Base-by-base conservation (phyloP, 2,888 invertebrate genomes). In the Geotrupes spiniger region DNA sequence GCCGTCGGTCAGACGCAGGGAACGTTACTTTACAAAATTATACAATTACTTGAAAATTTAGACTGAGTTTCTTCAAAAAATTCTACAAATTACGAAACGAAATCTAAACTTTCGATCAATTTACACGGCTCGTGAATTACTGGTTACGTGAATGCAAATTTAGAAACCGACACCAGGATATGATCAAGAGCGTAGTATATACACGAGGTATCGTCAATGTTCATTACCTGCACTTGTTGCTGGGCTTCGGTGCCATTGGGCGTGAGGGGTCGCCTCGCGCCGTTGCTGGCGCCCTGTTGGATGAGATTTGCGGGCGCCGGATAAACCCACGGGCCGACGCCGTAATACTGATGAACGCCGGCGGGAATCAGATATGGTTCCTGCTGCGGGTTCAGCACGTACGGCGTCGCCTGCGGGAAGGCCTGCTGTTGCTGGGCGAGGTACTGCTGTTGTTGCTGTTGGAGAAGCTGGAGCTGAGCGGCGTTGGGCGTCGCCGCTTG, bases 241-340 rank as follows among this genome's bases (percentile, higher is more conserved):
- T 70, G 70, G 69, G 84, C 77, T 74, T 88, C 79, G 73, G 87
- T 75, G 37, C 79, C 79, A 12, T 84, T 83, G 49, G 90, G 89
- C 54, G 89, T 89, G 61, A 89, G 81, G 56, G 89, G 90, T 69
- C 90, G 79, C 54, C 89, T 78, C 62, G 85, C 85, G 62, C 78
- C 74, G 68, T 76, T 70, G 68, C 80, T 76, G 61, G 81, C 77
- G 56, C 78, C 78, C 63, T 84, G 85, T 60, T 85, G 86, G 65
- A 86, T 80, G 61, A 85, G 76, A 68, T 85, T 84, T 36, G 88
- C 84, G 9, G 57, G 59, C 3, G 54, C 53, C 4, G 93, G 92
- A 76, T 95, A 95, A 66, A 95, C 90, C 92, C 95, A 95, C 21
- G 93, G 93, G 40, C 86, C 87, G 58, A 93, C 89, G 48, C 91